Evolutionary conservation across 2,113 vertebrate species (phyloP).

Genomic region (Phaethornis superciliosus): DNA sequence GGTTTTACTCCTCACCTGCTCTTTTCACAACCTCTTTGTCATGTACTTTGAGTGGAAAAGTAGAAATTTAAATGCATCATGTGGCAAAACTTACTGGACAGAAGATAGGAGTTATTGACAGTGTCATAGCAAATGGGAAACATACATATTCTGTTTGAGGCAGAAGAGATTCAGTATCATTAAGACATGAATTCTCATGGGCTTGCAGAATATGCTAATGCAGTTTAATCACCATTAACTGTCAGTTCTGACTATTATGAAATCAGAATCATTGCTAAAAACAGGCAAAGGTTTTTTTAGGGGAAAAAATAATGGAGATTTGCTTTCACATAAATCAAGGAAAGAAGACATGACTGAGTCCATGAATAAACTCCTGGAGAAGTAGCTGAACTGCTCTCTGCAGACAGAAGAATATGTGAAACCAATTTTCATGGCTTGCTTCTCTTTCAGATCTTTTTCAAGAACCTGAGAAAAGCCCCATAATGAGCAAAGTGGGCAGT

Average conservation of each 20-base stretch:
- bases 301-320: not conserved
- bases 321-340: not conserved
- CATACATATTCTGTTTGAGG: fast-evolving
- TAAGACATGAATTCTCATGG: not conserved
- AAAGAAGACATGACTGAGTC: not conserved
- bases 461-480: not conserved
- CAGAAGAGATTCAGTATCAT: not conserved
- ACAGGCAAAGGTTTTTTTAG: not conserved
- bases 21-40: not conserved
- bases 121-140: not conserved
- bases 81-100: not conserved
- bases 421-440: not conserved
- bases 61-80: not conserved
- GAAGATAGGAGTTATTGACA: not conserved
- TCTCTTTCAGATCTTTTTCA: not conserved
- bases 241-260: not conserved
- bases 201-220: not conserved
- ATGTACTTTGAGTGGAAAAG: not conserved
- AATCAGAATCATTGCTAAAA: not conserved
- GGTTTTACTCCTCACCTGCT: not conserved
- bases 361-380: not conserved
- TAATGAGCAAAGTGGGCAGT: not conserved
- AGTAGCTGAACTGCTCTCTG: not conserved
- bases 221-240: not conserved
- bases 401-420: not conserved